These are phyloP conservation scores for Myopa tessellatipennis DNA, from an alignment of 2,888 invertebrate genomes.

Conservation along the genomic window DNA sequence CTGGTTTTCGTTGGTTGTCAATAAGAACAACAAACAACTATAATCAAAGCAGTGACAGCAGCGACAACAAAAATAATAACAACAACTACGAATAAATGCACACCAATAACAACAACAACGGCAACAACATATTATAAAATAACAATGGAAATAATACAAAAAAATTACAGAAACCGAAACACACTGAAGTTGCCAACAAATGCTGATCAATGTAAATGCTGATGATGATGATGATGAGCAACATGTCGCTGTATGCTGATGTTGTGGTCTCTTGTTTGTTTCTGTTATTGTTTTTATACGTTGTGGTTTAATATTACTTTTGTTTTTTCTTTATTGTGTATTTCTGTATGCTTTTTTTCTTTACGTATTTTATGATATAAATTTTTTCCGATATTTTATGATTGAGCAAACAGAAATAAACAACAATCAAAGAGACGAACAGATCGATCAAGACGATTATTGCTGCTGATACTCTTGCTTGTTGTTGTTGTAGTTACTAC, in stretches of 20 bases:
- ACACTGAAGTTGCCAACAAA: background rate
- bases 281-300: no score
- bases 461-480: no score
- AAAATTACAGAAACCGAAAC: background rate
- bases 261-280: no score
- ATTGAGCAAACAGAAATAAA: background rate
- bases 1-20: no score
- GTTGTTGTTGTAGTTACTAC: no score
- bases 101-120: background rate
- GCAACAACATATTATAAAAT: background rate
- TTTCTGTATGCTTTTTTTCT: background rate
- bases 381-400: background rate
- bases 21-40: conserved; percentile 40
- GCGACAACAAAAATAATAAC: conserved; percentile 43
- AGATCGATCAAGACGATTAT: no score
- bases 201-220: no score
- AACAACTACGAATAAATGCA: conserved; percentile 15
- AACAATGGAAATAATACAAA: no score
- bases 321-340: no score
- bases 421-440: background rate
- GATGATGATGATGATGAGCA: no score
- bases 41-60: conserved; percentile 31
- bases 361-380: background rate
- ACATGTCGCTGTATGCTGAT: no score
- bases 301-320: no score